Evolutionary conservation across 2,113 vertebrate species (phyloP).

Genomic region (Macaca fascicularis): DNA sequence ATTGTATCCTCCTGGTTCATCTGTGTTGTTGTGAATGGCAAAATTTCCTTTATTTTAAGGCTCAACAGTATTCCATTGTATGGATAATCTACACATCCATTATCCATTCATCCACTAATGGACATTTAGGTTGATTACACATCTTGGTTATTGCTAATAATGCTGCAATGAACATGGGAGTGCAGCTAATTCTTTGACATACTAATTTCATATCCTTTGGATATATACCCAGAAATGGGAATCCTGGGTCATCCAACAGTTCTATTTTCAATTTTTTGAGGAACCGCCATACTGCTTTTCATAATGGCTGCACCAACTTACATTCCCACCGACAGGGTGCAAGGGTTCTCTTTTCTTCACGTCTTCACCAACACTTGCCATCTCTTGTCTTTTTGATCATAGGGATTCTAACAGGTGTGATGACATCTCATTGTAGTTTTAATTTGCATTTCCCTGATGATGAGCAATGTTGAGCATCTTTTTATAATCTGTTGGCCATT

Average conservation of each 20-base stretch:
- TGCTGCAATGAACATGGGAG: not conserved
- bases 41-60: not conserved
- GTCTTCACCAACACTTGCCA: not conserved
- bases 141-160: not conserved
- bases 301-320: not conserved
- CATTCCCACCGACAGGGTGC: not conserved
- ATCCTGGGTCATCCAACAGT: not conserved
- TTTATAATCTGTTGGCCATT: not conserved
- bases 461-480: not conserved
- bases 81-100: not conserved
- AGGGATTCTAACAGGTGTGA: not conserved
- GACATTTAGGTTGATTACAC: not conserved
- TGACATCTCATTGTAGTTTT: not conserved
- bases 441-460: not conserved
- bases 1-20: not conserved
- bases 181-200: not conserved
- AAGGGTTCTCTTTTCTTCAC: not conserved
- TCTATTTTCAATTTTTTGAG: not conserved
- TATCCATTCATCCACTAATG: not conserved
- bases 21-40: not conserved
- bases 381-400: not conserved
- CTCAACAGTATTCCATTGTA: not conserved
- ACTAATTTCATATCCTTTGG: not conserved
- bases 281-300: not conserved
- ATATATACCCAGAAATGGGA: not conserved